Evolutionary conservation across 92 coral and sea anemone genomes (phyloP), one percentile per base, ranked within the genome.

Genomic region (Palythoa heliodiscus): DNA sequence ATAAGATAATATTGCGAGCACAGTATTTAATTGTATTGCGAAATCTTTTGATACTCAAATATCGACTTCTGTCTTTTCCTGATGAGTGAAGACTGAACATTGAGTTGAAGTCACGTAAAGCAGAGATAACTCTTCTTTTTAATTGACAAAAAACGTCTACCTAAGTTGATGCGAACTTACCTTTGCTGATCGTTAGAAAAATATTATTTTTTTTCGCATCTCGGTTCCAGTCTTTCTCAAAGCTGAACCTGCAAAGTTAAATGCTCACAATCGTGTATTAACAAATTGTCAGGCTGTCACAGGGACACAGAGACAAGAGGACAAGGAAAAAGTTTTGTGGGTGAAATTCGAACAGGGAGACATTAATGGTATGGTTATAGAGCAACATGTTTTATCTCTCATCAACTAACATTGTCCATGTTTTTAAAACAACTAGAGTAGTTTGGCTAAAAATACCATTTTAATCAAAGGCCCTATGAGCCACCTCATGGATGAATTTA

Each of bases 291-390:
- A 96, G 98, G 98, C 98, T 75, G 98, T 96, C 16, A 92, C 98
- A 58, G 98, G 98, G 20, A 89, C 87, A 24, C 93, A 87, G 63
- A 91, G 91, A 86, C 89, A 82, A 38, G 98, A 96, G 39, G 98
- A 96, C 64, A 94, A 90, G 68, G 98, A 96, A 71, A 87, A 92
- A 50, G 94, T 96, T 35, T 54, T 92, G 84, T 96, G 98, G 98
- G 92, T 96, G 88, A 96, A 90, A 78, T 94, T 96, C 85, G 98
- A 92, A 90, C 92, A 96, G 82, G 91, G 94, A 50, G 96, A 92
- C 76, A 84, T 90, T 78, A 89, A 92, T 88, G 98, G 98, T 94
- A 80, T 7, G 20, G 84, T 63, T 11, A 78, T 80, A 64, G 50
- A 43, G 50, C 50, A 43, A 43, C 50, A 43, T 43, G 50, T 43